A percentile compares a stretch with the other conserved stretches of the same genome.
phyloP scores from a whole-genome alignment of 2,888 invertebrate genomes.

The Platerodrilus igneus region DNA sequence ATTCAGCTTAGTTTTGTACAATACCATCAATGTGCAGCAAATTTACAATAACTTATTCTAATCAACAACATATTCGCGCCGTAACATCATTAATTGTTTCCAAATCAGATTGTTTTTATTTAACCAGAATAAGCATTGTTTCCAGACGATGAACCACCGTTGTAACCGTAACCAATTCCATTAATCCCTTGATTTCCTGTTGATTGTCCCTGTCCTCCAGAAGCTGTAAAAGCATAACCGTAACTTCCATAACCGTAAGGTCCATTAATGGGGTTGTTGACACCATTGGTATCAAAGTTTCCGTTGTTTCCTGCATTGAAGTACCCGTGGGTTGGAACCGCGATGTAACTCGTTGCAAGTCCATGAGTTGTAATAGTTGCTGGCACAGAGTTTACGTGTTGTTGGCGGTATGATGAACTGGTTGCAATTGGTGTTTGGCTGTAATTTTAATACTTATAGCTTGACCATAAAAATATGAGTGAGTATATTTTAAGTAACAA shows the following conservation, averaged over 20 bases:
- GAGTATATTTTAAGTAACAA: too few relatives aligned
- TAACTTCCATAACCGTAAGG: conserved; percentile 14
- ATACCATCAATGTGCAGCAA: conserved; percentile 20
- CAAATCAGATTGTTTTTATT: too few relatives aligned
- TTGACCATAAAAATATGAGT: too few relatives aligned
- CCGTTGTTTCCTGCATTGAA: conserved; percentile 6
- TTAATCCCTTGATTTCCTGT: conserved; percentile 14
- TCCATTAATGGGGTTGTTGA: too few relatives aligned
- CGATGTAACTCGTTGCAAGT: conserved; percentile 15
- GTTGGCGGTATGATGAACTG: conserved; percentile 19
- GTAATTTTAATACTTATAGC: background rate
- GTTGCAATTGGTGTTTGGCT: conserved; percentile 16
- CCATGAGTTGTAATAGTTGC: conserved; percentile 19
- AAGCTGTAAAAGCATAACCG: conserved; percentile 15
- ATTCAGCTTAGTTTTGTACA: too few relatives aligned
- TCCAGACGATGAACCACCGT: conserved; percentile 3
- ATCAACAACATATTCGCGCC: background rate
- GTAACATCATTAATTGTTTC: too few relatives aligned
- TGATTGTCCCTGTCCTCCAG: conserved; percentile 12
- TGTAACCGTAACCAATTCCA: conserved; percentile 12
- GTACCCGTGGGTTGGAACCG: conserved; percentile 14
- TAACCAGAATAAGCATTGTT: conserved; percentile 6
- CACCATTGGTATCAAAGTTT: conserved; percentile 9
- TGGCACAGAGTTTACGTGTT: conserved; percentile 19
- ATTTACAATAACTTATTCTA: background rate